Conservation (phyloP, 2,888 invertebrate genomes). For the Spatulosminthurus flaviceps region DNA sequence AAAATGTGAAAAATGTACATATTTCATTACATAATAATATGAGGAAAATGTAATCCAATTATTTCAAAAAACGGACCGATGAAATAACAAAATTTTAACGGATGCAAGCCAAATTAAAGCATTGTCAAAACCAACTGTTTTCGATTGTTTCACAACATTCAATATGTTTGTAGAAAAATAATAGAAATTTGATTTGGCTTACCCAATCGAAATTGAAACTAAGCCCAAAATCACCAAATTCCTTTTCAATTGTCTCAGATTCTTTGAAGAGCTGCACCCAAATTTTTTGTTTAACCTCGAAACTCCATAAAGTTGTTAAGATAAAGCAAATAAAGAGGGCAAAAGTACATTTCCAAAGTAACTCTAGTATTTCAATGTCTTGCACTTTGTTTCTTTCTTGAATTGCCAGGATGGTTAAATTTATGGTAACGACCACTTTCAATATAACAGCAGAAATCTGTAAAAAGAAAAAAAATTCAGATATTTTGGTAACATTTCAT, state of each 20-base stretch:
- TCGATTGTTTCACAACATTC: no score
- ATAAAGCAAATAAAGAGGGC: not conserved
- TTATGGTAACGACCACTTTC: not conserved
- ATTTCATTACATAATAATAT: no score
- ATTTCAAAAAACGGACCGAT: no score
- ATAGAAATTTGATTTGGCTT: not conserved
- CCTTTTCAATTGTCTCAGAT: not conserved
- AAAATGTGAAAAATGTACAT: no score
- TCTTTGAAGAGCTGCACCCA: not conserved
- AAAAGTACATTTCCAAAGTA: conserved; percentile 5
- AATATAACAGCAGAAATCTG: no score
- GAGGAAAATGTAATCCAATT: no score
- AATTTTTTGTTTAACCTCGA: not conserved
- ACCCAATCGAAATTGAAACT: not conserved
- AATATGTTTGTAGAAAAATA: no score
- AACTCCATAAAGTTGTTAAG: not conserved
- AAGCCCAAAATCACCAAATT: not conserved
- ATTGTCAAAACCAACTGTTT: no score
- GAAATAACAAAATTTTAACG: no score
- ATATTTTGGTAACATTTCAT: no score
- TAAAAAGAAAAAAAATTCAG: no score
- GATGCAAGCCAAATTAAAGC: no score
- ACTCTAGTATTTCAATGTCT: not conserved
- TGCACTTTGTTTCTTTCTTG: not conserved
- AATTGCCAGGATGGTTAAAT: not conserved